A percentile compares a stretch with the other conserved stretches of the same genome.
Evolutionary conservation across 2,797 vertebrate species (phyloP).

Genomic region (Anguilla marmorata): DNA sequence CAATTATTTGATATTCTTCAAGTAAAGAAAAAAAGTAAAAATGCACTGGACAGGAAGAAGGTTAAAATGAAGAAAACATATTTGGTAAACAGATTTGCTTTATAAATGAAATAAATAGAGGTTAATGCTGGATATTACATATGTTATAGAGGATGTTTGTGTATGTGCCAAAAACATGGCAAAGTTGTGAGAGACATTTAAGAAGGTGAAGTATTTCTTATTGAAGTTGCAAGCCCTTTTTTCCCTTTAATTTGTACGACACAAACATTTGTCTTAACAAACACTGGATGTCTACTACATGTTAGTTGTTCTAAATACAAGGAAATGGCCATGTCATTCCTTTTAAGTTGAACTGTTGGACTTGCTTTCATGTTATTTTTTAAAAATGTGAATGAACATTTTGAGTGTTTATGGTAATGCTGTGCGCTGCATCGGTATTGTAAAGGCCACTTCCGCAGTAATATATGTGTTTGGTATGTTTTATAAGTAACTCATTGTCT

Average conservation of each 20-base stretch:
- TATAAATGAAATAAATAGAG: not conserved
- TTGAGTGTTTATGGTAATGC: not conserved
- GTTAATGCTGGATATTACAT: not conserved
- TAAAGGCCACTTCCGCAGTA: not conserved
- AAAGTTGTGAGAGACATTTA: not conserved
- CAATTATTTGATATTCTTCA: not conserved
- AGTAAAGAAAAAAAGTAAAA: not conserved
- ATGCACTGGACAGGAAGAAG: not conserved
- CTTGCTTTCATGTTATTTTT: not conserved
- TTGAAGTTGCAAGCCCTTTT: not conserved
- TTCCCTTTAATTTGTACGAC: not conserved
- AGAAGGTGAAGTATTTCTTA: not conserved
- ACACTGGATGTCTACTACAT: constrained; percentile 1
- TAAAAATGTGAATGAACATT: not conserved
- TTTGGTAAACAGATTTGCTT: not conserved
- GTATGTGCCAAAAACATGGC: not conserved
- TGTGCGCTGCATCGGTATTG: not conserved
- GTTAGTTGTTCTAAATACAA: not conserved
- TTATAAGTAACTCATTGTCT: not conserved
- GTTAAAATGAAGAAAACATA: not conserved
- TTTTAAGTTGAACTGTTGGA: not conserved
- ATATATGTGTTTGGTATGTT: not conserved
- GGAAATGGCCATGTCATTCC: not conserved
- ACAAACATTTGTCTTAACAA: not conserved
- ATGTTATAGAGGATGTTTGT: not conserved